These are phyloP conservation scores for Hypselothyrea guttata DNA, from an alignment of 2,888 invertebrate species.

Conservation along the genomic window DNA sequence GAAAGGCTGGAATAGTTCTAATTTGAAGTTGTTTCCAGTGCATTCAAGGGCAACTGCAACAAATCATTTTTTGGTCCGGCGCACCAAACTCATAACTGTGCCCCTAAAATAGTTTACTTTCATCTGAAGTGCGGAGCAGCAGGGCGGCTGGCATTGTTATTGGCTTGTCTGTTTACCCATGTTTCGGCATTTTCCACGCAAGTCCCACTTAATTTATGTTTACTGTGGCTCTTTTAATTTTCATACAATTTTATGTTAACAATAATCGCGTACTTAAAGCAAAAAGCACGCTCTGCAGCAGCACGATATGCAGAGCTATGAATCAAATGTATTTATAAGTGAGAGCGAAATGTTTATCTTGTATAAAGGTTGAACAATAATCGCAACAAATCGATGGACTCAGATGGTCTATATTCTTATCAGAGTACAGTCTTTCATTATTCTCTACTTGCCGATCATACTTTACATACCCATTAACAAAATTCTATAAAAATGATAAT, in stretches of 20 bases:
- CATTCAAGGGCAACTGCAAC: slow-evolving; percentile 30
- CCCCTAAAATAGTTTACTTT: background rate
- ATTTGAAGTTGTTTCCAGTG: background rate
- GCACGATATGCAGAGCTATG: background rate
- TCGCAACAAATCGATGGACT: no score
- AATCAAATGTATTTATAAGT: background rate
- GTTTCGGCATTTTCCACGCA: slow-evolving; percentile 33
- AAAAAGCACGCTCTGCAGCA: background rate
- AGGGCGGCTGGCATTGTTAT: no score
- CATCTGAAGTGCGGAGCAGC: no score
- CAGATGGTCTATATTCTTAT: no score
- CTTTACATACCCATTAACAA: no score
- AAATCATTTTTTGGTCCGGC: slow-evolving; percentile 39
- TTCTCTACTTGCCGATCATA: no score
- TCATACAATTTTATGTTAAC: slow-evolving; percentile 40
- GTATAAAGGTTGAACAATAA: no score
- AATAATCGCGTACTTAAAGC: background rate
- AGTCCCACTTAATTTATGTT: slow-evolving; percentile 42
- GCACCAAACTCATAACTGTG: slow-evolving; percentile 1
- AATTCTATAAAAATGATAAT: no score
- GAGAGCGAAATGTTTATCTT: background rate
- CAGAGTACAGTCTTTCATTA: no score
- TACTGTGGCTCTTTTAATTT: slow-evolving; percentile 43
- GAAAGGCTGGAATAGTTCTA: no score
- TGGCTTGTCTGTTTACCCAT: background rate